Base-by-base conservation (phyloP, 2,113 vertebrate species). In the Xiphophorus hellerii region DNA sequence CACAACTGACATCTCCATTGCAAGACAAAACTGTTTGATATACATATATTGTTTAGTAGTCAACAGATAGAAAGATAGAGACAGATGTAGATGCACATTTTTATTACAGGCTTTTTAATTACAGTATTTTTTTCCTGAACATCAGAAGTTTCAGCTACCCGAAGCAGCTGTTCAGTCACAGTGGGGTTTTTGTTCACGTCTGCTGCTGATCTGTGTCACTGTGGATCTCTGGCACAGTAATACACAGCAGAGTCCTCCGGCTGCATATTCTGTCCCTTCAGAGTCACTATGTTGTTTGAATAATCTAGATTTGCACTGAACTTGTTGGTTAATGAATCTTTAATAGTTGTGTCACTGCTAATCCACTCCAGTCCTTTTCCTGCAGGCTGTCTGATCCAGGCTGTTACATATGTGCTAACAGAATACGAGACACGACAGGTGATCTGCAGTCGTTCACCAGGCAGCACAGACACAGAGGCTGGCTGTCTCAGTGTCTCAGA, bases 381-480 rank as follows among this genome's bases (percentile, higher is more conserved):
- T n/a, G 66, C 60, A 70, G 65, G 31, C 20, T 89, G 87, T 67
- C 85, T 86, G 73, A 89, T 88, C 85, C 85, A 88, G 8, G 1
- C 13, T 69, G 78, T 69, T 0, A 0, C 0, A 0, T 39, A 31
- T 30, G 17, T n/a, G 4, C 48, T 1, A 0, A 76, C 0, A 62
- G 39, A n/a, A 84, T 80, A 84, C 66, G 82, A 83, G 42, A 84
- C 76, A 65, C 73, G 44, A 77, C 70, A 80, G 80, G 51, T 81
- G 78, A 87, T 87, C 66, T 33, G 37, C 64, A 60, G 33, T 66
- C 13, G 1, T 22, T 82, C 69, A 78, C 81, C 87, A 54, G 84
- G 68, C 66, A 72, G 82, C 62, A 89, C 61, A 72, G 60, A 33
- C 12, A n/a, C 48, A 22, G 12, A 29, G 29, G 48, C 9, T 54